Evolutionary conservation across 2,113 vertebrate species (phyloP).

Genomic region (Paradisaea rubra): DNA sequence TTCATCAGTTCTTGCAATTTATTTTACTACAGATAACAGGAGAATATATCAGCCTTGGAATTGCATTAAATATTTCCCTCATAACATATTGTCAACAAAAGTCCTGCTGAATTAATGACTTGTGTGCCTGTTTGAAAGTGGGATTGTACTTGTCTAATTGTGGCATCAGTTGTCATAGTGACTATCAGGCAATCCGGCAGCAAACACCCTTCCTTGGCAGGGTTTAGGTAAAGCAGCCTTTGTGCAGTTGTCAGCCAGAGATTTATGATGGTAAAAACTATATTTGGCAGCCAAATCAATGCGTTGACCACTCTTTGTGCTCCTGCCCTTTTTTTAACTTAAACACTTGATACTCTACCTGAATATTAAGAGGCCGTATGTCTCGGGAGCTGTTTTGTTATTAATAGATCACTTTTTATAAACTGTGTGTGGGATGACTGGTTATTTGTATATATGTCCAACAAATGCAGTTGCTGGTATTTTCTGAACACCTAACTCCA

Average conservation of each 20-base stretch:
- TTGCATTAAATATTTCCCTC: conserved; percentile 77
- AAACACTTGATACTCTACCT: conserved; percentile 77
- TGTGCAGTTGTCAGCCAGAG: conserved; percentile 89
- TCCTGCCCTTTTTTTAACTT: conserved; percentile 84
- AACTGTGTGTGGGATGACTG: conserved; percentile 69
- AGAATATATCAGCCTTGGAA: conserved; percentile 71
- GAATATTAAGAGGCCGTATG: conserved; percentile 71
- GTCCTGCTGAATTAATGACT: conserved; percentile 89
- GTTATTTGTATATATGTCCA: conserved; percentile 73
- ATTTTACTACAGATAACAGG: conserved; percentile 72
- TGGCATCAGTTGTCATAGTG: conserved; percentile 90
- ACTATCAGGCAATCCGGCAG: conserved; percentile 90
- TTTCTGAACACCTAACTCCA: conserved; percentile 64
- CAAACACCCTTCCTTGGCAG: conserved; percentile 89
- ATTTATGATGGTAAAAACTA: conserved; percentile 93
- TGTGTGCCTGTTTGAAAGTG: conserved; percentile 83
- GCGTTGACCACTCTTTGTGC: conserved; percentile 78
- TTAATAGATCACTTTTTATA: conserved; percentile 79
- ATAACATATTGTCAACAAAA: conserved; percentile 76
- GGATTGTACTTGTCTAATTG: conserved; percentile 95
- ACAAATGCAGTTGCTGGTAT: conserved; percentile 65
- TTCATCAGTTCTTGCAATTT: conserved; percentile 69
- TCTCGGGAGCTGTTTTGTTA: conserved; percentile 74
- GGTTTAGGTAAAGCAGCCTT: conserved; percentile 86
- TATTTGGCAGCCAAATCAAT: conserved; percentile 91